Evolutionary conservation across 2,113 vertebrate genomes (phyloP), one percentile per base, ranked within the genome.

Genomic region (Catharus bicknelli): DNA sequence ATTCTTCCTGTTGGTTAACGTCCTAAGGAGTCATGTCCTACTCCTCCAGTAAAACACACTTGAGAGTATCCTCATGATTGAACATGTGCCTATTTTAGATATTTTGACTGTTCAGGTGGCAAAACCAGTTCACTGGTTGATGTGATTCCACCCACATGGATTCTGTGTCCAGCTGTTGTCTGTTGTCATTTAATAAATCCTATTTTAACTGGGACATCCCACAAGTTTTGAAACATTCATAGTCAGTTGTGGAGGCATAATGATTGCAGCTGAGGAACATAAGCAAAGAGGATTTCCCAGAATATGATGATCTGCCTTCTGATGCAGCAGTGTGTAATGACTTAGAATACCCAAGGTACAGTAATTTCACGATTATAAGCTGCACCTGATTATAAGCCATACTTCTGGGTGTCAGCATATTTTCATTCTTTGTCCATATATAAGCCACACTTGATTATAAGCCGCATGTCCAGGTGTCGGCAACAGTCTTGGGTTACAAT

Each of bases 241-340:
- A 34, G 12, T 83, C 3, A 27, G 9, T 53, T 54, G 21, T n/a
- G 34, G 9, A 63, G 14, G 2, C 21, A 26, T 38, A 43, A 61
- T 53, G 51, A 27, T 12, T 32, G 29, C 7, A 63, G 11, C 18
- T n/a, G 32, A 20, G 47, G 38, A 78, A 32, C 9, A 75, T 8
- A 62, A 34, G 21, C 9, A 63, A 83, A 32, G 40, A 47, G 27
- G 4, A 72, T 34, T 69, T 88, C 40, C 30, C 5, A 1, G 5
- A 54, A 2, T 0, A 0, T 9, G 36, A 10, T 62, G 8, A 27
- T 51, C n/a, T 83, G 29, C 61, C n/a, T 57, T 76, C 55, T 55
- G 38, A 32, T 0, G 2, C n/a, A 86, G 32, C 19, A 38, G 2
- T 10, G 25, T 5, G 1, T 11, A 11, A 21, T 0, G 0, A 23